Base-by-base conservation (phyloP, 2,888 invertebrate species). In the Drosophila hamatofila region DNA sequence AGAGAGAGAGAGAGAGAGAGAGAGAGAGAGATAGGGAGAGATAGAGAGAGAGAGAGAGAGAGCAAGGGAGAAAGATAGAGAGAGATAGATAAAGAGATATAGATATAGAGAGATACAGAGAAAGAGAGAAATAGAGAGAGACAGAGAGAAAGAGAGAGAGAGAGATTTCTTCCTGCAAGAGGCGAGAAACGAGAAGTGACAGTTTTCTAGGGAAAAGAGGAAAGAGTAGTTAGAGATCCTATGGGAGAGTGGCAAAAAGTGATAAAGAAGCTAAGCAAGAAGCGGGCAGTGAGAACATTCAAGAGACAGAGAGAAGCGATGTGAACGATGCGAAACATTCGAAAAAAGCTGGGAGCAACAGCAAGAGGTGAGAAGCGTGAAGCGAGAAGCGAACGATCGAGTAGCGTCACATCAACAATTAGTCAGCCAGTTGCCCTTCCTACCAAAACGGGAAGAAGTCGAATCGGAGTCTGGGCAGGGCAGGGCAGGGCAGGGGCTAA, bases 371-470 rank as follows among this genome's bases (percentile, higher is more conserved):
- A 27, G n/a, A 18, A 30, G 27, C 27, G 27, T 25, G 27, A 48
- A n/a, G 48, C 11, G 27, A 46, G 25, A 48, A n/a, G 48, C n/a
- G n/a, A 18, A 4, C 18, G 18, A 18, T 18, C 49, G 18, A 25
- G 18, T 12, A 55, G 60, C 63, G 73, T 18, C 44, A 27, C 56
- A 56, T 62, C 37, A 52, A 57, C 74, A 80, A 79, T 79, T 79
- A 79, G 79, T 79, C 79, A 79, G 70, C 59, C 60, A 73, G 55
- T 62, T 68, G 65, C 44, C 62, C 61, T 56, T 65, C 60, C 21
- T 68, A 70, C 56, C 78, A 65, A 78, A 74, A 66, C 65, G 72
- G 75, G 75, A 41, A 33, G 12, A 60, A 42, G 35, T 21, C 7
- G 49, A 33, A 8, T 49, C 14, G 49, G 49, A 49, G 49, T 33